Evolutionary conservation across 1,140 invertebrate genomes (phyloP), one percentile per base, ranked within the genome.

Genomic region (Rhopalosiphum maidis): DNA sequence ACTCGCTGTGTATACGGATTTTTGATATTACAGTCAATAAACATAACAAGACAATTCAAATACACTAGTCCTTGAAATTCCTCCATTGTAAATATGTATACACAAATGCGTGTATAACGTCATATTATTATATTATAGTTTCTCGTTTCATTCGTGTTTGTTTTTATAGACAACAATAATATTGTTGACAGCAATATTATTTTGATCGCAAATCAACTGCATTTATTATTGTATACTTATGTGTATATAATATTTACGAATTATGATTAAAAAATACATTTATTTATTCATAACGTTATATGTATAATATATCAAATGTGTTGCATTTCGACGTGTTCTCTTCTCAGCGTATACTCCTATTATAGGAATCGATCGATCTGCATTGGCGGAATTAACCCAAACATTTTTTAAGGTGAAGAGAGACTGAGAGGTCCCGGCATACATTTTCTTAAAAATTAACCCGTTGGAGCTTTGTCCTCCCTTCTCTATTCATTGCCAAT

Each of bases 61-160:
- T 77, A n/a, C 60, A 77, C 60, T 77, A 77, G 60, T 77, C 60
- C 60, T 77, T 77, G 60, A 77, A 77, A 77, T 77, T 77, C 60
- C 60, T 77, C 60, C 30, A 77, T n/a, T 77, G 60, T 77, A 77
- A n/a, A 77, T 77, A 77, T n/a, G 30, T 77, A n/a, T 77, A 77
- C 60, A 68, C 30, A 68, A 68, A 68, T 68, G 60, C 30, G 9
- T 30, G 60, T 15, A 30, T 25, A 60, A n/a, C 30, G 30, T 68
- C 30, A 68, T n/a, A 68, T 15, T 68, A 68, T 11, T n/a, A 68
- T 68, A 68, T 68, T 68, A 68, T 68, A 68, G 60, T 68, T 30
- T 68, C 60, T 68, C 60, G 60, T 68, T 68, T 68, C 60, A 68
- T 30, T 68, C 4, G 60, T 68, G 60, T 68, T 51, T 68, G 60